Conservation (phyloP, 2,797 vertebrate genomes). For the Rhadinocentrus ornatus region DNA sequence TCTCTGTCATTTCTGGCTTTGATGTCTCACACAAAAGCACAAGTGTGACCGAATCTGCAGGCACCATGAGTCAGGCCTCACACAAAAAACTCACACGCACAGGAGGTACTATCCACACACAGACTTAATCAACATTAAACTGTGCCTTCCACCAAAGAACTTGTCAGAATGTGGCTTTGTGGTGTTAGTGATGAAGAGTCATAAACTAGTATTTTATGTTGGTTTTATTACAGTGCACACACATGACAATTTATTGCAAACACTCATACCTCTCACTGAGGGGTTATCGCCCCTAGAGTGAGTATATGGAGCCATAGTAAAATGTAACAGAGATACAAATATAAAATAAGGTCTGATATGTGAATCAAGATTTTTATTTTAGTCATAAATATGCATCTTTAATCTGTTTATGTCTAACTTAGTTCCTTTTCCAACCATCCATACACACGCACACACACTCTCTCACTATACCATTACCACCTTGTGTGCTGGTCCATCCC, state of each 20-base stretch:
- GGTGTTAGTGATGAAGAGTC: constrained; percentile 43
- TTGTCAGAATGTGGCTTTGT: constrained; percentile 46
- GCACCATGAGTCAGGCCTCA: constrained; percentile 37
- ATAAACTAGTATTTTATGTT: constrained; percentile 41
- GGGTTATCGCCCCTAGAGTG: not conserved
- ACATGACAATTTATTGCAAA: constrained; percentile 25
- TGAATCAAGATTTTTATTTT: constrained; percentile 13
- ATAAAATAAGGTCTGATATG: constrained; percentile 22
- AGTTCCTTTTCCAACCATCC: constrained; percentile 12
- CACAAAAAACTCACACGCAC: constrained; percentile 14
- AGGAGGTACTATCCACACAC: constrained; percentile 19
- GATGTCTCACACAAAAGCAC: constrained; percentile 62
- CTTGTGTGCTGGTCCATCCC: constrained; percentile 59
- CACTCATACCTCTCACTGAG: constrained; percentile 14
- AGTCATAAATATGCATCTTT: constrained; percentile 21
- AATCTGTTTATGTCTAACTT: constrained; percentile 31
- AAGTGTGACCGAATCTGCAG: constrained; percentile 64
- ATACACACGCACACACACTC: constrained; percentile 15
- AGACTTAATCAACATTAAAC: constrained; percentile 50
- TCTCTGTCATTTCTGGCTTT: constrained; percentile 66
- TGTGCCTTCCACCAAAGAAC: constrained; percentile 27
- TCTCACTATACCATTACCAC: constrained; percentile 54
- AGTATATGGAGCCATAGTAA: constrained; percentile 14
- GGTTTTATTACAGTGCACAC: constrained; percentile 19
- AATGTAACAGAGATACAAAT: constrained; percentile 19